Percentiles rank a stretch among this genome's conserved stretches.
phyloP scores from a whole-genome alignment of 2,888 invertebrate genomes.

The Parasteatoda lunata region DNA sequence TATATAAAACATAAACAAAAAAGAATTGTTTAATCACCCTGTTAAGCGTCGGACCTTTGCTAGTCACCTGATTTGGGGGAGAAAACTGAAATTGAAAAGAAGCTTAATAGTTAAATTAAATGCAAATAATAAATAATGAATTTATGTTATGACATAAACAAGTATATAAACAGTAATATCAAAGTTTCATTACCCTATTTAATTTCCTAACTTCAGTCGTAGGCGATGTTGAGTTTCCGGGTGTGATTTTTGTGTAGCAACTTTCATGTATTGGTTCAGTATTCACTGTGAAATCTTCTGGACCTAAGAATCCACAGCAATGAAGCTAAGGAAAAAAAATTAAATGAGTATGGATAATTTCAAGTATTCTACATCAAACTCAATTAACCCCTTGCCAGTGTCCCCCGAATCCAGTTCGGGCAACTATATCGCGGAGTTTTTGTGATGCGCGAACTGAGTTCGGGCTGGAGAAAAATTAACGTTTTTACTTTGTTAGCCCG shows the following conservation, averaged over 20 bases:
- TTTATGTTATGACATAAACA: not conserved
- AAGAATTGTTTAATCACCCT: not conserved
- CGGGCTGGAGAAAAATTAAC: too few species aligned
- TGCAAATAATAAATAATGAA: not conserved
- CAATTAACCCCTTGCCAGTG: too few species aligned
- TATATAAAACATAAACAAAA: too few species aligned
- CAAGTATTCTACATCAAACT: too few species aligned
- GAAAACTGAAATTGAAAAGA: conserved; percentile 8
- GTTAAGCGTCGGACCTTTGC: not conserved
- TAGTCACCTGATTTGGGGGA: not conserved
- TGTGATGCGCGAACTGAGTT: too few species aligned
- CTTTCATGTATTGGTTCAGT: conserved; percentile 74
- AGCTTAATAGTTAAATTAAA: too few species aligned
- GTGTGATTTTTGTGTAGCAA: conserved; percentile 72
- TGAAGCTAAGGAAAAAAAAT: conserved; percentile 72
- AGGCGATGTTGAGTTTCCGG: conserved; percentile 39
- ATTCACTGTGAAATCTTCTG: conserved; percentile 74
- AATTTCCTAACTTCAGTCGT: conserved; percentile 59
- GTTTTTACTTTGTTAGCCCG: too few species aligned
- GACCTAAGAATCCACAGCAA: conserved; percentile 74
- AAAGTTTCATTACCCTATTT: conserved; percentile 59
- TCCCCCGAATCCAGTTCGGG: too few species aligned
- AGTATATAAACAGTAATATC: not conserved
- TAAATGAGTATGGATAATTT: too few species aligned
- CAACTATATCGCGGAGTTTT: too few species aligned